A percentile compares a stretch with the other conserved stretches of the same genome.
Conservation (phyloP, 2,888 invertebrate species). For the Scaptomyza reducta region DNA sequence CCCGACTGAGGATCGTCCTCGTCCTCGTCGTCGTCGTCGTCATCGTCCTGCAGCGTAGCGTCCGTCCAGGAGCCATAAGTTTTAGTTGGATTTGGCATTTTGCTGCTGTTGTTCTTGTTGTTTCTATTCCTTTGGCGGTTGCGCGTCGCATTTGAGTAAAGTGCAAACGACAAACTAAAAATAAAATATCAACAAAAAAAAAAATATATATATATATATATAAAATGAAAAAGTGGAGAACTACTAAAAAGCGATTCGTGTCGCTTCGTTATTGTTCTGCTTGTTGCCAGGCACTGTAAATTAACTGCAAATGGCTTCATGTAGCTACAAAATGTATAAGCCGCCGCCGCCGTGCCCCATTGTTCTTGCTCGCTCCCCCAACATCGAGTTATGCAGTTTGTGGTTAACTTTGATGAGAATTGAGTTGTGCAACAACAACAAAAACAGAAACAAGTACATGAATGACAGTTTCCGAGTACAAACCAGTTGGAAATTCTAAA, state of each 20-base stretch:
- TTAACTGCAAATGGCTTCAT: conserved; percentile 53
- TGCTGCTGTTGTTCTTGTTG: conserved; percentile 25
- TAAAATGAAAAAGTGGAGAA: conserved; percentile 3
- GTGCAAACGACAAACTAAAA: conserved; percentile 61
- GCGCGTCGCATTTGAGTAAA: conserved; percentile 66
- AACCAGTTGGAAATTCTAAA: conserved; percentile 2
- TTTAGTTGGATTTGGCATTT: conserved; percentile 46
- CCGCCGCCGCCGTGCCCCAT: conserved; percentile 36
- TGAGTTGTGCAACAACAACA: conserved; percentile 46
- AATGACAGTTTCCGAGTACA: background rate
- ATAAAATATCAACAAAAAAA: conserved; percentile 6
- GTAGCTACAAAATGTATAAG: conserved; percentile 68
- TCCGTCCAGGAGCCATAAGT: conserved; percentile 54
- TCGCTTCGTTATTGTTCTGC: conserved; percentile 3
- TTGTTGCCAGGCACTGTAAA: conserved; percentile 33
- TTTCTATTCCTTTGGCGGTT: conserved; percentile 54
- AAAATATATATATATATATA: background rate
- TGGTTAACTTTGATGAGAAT: conserved; percentile 61
- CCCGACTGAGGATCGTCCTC: background rate
- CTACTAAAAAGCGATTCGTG: conserved; percentile 29
- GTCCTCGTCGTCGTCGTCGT: no score
- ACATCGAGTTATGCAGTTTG: conserved; percentile 16
- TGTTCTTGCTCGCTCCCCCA: conserved; percentile 28
- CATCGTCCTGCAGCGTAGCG: conserved; percentile 12
- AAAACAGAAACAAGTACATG: background rate